Evolutionary conservation across 37 sponge, comb jelly and placozoan genomes (phyloP).

Genomic region (Tethya wilhelma): DNA sequence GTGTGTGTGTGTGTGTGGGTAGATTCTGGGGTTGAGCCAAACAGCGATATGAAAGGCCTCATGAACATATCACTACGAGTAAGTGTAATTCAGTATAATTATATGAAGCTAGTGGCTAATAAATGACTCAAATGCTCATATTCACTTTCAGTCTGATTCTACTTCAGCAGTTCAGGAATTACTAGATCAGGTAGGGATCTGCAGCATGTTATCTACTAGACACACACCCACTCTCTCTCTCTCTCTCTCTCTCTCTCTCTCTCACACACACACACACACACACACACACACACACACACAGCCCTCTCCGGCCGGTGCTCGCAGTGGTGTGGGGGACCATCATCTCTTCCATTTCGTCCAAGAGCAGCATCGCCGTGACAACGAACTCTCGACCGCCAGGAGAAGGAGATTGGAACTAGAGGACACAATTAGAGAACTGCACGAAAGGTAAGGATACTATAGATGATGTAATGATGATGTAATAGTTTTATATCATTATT

Average conservation of each 20-base stretch:
- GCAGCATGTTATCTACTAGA: too few relatives aligned
- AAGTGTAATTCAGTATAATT: neutral
- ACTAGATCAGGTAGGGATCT: constrained; percentile 49
- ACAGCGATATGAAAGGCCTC: neutral
- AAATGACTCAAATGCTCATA: neutral
- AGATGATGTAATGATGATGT: neutral
- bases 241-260: too few relatives aligned
- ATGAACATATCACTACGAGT: neutral
- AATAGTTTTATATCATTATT: neutral
- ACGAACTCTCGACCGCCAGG: constrained; percentile 28
- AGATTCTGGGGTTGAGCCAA: constrained; percentile 3
- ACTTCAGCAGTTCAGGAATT: constrained; percentile 31
- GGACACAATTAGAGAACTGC: constrained; percentile 51
- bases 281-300: neutral
- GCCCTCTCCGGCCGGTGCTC: neutral
- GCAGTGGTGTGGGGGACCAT: neutral
- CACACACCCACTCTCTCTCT: too few relatives aligned
- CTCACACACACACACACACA: too few relatives aligned
- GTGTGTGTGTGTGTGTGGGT: constrained; percentile 16
- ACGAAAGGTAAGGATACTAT: constrained; percentile 28
- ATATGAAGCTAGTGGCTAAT: neutral
- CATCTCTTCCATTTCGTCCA: constrained; percentile 49
- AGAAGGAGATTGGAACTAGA: constrained; percentile 55
- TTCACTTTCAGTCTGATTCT: neutral
- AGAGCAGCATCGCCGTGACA: constrained; percentile 47